Evolutionary conservation across 2,113 vertebrate genomes (phyloP).

Genomic region (Irena cyanogastra): DNA sequence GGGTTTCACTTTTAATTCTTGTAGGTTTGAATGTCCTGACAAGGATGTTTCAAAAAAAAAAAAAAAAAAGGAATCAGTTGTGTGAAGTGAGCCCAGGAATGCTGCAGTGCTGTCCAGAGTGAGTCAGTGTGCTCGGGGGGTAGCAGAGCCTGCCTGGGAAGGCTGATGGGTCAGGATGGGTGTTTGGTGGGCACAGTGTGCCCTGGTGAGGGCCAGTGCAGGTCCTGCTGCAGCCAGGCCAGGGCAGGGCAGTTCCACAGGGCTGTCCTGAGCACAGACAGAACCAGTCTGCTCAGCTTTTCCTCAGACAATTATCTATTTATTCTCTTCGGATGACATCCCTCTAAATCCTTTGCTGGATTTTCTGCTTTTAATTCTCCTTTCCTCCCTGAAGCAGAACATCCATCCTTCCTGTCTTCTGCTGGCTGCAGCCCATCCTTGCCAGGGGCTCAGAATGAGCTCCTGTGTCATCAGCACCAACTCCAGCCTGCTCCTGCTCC

Average conservation of each 20-base stretch:
- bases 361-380: not conserved
- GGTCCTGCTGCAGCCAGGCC: not conserved
- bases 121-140: not conserved
- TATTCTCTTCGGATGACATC: not conserved
- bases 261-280: not conserved
- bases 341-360: not conserved
- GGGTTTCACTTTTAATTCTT: not conserved
- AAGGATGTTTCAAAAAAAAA: not conserved
- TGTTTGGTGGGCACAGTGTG: not conserved
- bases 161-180: not conserved
- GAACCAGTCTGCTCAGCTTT: not conserved
- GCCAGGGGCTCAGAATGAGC: not conserved
- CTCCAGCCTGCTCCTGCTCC: not conserved
- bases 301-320: not conserved
- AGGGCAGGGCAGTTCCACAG: not conserved
- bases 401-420: not conserved
- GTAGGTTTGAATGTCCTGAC: not conserved
- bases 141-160: not conserved
- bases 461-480: accelerated
- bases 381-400: not conserved
- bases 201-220: accelerated
- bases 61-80: not conserved
- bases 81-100: not conserved
- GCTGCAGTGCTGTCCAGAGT: not conserved
- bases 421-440: not conserved